Evolutionary conservation across 2,113 vertebrate genomes (phyloP).

Genomic region (Connochaetes taurinus): DNA sequence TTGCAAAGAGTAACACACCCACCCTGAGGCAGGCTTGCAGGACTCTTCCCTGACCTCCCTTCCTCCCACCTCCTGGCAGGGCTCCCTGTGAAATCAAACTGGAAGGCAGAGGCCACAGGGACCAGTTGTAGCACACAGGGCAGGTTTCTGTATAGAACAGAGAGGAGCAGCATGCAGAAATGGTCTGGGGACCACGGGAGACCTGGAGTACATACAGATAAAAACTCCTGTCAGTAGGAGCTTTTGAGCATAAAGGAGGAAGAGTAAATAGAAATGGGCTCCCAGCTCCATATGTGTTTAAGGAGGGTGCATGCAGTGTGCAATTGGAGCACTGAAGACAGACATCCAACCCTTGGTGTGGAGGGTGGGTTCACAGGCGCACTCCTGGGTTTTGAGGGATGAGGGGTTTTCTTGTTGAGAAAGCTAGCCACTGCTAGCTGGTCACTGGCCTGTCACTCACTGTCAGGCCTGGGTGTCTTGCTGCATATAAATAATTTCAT

Average conservation of each 20-base stretch:
- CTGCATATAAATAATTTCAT: neutral
- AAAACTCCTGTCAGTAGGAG: neutral
- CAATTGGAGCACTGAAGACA: fast-evolving
- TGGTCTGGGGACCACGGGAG: neutral
- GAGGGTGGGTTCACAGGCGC: fast-evolving
- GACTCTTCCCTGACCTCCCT: neutral
- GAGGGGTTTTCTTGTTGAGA: neutral
- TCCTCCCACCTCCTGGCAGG: neutral
- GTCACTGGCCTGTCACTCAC: neutral
- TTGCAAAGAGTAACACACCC: neutral
- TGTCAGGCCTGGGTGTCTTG: neutral
- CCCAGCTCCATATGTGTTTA: neutral
- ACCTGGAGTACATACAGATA: neutral
- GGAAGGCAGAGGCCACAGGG: neutral
- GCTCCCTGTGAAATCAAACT: neutral
- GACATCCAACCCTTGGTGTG: neutral
- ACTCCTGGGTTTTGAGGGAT: neutral
- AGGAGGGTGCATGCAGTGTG: fast-evolving
- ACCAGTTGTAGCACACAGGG: neutral
- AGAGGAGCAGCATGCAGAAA: neutral
- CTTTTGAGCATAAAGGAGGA: neutral
- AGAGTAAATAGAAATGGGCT: neutral
- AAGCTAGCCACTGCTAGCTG: neutral
- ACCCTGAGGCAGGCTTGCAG: neutral
- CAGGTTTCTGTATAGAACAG: neutral